Evolutionary conservation across 2,113 vertebrate genomes (phyloP).

Genomic region (Hippoglossus stenolepis): DNA sequence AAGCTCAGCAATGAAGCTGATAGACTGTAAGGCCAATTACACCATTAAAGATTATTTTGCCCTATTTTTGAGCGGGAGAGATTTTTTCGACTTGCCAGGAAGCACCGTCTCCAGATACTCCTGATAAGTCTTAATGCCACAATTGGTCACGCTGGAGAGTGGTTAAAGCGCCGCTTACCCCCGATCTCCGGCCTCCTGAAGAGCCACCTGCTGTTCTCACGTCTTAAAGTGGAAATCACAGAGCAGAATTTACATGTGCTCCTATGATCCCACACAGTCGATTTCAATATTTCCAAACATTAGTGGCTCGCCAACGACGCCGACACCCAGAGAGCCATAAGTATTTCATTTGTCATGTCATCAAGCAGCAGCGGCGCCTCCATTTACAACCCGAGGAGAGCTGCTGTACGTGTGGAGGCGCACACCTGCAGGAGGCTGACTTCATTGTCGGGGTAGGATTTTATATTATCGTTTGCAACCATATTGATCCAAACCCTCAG

Average conservation of each 20-base stretch:
- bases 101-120: slow-evolving; percentile 45
- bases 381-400: neutral
- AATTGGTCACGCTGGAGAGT: slow-evolving; percentile 35
- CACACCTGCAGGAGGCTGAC: neutral
- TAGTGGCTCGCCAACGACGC: neutral
- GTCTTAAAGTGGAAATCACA: slow-evolving; percentile 11
- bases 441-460: neutral
- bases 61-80: slow-evolving; percentile 39
- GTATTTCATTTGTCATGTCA: slow-evolving; percentile 25
- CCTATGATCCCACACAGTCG: neutral
- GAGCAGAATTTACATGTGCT: slow-evolving; percentile 28
- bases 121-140: slow-evolving; percentile 48
- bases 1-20: slow-evolving; percentile 48
- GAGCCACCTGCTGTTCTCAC: slow-evolving; percentile 23
- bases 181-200: slow-evolving; percentile 29
- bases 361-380: neutral
- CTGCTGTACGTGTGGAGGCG: neutral
- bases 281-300: slow-evolving; percentile 13
- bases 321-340: neutral
- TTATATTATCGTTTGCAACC: slow-evolving; percentile 12
- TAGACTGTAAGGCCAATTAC: slow-evolving; percentile 54
- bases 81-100: slow-evolving; percentile 34
- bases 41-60: slow-evolving; percentile 54
- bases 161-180: slow-evolving; percentile 41
- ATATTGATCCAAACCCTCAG: slow-evolving; percentile 6